Evolutionary conservation across 2,113 vertebrate species (phyloP), one percentile per base, ranked within the genome.

Genomic region (Lanius collurio): DNA sequence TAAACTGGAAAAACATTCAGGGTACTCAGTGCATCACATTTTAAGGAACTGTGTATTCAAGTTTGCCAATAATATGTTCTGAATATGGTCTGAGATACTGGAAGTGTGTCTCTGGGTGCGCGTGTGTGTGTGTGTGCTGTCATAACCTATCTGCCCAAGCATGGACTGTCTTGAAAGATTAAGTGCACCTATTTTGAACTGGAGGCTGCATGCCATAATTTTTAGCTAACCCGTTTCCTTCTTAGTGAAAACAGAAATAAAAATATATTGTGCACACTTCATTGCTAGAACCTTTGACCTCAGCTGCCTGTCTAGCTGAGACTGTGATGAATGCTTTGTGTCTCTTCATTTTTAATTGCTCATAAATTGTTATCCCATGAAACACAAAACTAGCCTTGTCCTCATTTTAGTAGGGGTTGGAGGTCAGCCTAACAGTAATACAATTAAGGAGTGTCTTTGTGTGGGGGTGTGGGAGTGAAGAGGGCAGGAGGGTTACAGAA

Each of bases 251-350:
- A 99, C 99, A 99, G 98, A 99, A 99, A 99, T 99, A 99, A 99
- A 99, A 99, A 98, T 99, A 99, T 99, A 99, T 99, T 98, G 99
- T 98, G 98, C 98, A 98, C 98, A 99, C 98, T 99, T 99, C 99
- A 99, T 98, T 98, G 98, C 98, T 93, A 74, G 95, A 97, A 97
- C 98, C 97, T 98, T 98, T 98, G 98, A 98, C 98, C 98, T 98
- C 98, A 96, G 96, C 98, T 98, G 98, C 97, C 98, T 98, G 97
- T 98, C 98, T 98, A 95, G 96, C 98, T 98, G 98, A 96, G 97
- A 98, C 93, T 96, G 98, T 99, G 99, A 99, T 99, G 98, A 98
- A 99, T 99, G 98, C 98, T 97, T 98, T 98, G 97, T 98, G 98
- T 99, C 98, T 97, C 97, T 98, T 98, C 97, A 97, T 98, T 99